Percentiles rank a stretch among this genome's conserved stretches.
Evolutionary conservation across 2,797 vertebrate species (phyloP).

Genomic region (Alectoris magna): DNA sequence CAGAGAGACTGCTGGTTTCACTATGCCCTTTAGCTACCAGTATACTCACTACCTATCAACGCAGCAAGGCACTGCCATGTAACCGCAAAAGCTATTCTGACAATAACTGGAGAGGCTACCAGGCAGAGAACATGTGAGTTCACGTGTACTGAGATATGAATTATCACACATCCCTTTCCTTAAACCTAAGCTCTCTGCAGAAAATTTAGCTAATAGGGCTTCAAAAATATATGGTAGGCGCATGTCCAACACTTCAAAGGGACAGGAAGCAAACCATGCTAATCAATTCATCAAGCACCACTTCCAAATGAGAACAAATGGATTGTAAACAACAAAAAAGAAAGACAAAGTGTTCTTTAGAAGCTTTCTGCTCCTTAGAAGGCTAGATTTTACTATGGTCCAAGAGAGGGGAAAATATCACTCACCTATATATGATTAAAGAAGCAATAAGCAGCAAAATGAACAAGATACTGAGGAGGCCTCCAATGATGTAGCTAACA

Average conservation of each 20-base stretch:
- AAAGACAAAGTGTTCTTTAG: background rate
- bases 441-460: slow-evolving; percentile 91
- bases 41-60: background rate
- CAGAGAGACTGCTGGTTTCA: background rate
- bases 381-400: background rate
- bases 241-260: background rate
- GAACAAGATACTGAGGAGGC: slow-evolving; percentile 91
- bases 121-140: background rate
- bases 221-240: background rate
- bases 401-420: background rate
- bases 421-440: slow-evolving; percentile 93
- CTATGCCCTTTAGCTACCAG: background rate
- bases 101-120: background rate
- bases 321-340: background rate
- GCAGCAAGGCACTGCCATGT: background rate
- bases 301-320: background rate
- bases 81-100: background rate
- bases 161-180: background rate
- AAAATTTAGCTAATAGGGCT: background rate
- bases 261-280: background rate
- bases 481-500: slow-evolving; percentile 92
- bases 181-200: background rate
- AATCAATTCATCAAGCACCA: background rate
- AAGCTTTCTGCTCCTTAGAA: background rate
- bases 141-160: background rate